Percentiles rank a stretch among this genome's conserved stretches.
Conservation (phyloP, 2,888 invertebrate genomes). For the Resseliella maxima region DNA sequence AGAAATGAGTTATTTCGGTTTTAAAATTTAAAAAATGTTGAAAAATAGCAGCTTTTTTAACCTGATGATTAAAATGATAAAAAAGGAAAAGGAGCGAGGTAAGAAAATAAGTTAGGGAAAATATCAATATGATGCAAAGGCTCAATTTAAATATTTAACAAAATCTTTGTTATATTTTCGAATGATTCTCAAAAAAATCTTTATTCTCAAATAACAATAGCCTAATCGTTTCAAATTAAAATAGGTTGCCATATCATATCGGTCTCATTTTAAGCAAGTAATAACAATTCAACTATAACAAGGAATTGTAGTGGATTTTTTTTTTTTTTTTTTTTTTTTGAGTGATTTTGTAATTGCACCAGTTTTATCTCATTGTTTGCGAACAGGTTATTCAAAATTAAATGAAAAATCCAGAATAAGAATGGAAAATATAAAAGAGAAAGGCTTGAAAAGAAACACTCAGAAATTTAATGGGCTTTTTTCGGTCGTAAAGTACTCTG, state of each 20-base stretch:
- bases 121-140: background rate
- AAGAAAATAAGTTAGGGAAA: background rate
- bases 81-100: background rate
- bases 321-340: too few species aligned
- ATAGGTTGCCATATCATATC: background rate
- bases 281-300: background rate
- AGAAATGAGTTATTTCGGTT: too few species aligned
- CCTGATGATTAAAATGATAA: background rate
- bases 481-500: conserved; percentile 8
- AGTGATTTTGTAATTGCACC: background rate
- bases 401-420: background rate
- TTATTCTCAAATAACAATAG: background rate
- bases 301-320: background rate
- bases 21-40: too few species aligned
- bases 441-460: background rate
- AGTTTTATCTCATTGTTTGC: background rate
- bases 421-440: background rate
- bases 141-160: background rate
- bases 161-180: background rate
- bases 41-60: too few species aligned
- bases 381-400: background rate
- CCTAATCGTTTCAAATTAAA: background rate
- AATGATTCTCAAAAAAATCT: too few species aligned
- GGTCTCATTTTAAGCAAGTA: background rate
- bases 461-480: conserved; percentile 42